A percentile compares a stretch with the other conserved stretches of the same genome.
These are phyloP conservation scores for Pogonocherus hispidulus DNA, from an alignment of 2,888 invertebrate genomes.

Conservation along the genomic window DNA sequence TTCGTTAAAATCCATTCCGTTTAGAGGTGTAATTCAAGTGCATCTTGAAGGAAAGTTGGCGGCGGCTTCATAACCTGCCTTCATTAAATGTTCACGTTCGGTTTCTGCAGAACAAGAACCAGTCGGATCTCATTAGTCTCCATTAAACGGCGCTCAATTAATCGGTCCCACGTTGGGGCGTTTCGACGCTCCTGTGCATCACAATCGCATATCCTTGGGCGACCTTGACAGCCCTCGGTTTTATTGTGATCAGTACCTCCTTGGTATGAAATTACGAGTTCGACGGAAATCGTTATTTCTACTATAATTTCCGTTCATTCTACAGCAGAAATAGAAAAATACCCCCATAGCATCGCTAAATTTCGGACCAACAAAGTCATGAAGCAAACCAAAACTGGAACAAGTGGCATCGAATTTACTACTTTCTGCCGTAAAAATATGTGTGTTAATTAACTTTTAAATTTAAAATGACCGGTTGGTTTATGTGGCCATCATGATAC, in stretches of 20 bases:
- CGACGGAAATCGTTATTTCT: too few species aligned
- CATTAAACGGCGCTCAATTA: conserved; percentile 62
- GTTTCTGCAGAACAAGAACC: conserved; percentile 60
- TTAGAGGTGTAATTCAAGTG: conserved; percentile 54
- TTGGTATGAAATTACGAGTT: too few species aligned
- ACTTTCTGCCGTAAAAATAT: too few species aligned
- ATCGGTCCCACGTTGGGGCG: conserved; percentile 45
- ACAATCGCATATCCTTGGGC: conserved; percentile 19
- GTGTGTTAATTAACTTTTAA: too few species aligned
- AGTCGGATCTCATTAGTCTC: conserved; percentile 62
- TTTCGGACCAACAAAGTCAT: too few species aligned
- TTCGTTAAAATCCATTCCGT: conserved; percentile 50
- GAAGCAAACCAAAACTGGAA: too few species aligned
- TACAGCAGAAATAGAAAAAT: too few species aligned
- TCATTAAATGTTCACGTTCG: conserved; percentile 66
- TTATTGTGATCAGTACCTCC: not conserved
- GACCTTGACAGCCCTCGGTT: not conserved
- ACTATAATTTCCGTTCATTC: too few species aligned
- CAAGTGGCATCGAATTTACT: too few species aligned
- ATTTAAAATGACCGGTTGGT: too few species aligned
- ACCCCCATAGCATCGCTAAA: too few species aligned
- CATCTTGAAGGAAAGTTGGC: conserved; percentile 51
- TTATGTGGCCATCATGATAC: too few species aligned
- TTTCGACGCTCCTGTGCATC: conserved; percentile 25
- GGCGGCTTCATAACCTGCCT: conserved; percentile 50